Conservation (phyloP, 2,113 vertebrate species). For the Otis tarda region DNA sequence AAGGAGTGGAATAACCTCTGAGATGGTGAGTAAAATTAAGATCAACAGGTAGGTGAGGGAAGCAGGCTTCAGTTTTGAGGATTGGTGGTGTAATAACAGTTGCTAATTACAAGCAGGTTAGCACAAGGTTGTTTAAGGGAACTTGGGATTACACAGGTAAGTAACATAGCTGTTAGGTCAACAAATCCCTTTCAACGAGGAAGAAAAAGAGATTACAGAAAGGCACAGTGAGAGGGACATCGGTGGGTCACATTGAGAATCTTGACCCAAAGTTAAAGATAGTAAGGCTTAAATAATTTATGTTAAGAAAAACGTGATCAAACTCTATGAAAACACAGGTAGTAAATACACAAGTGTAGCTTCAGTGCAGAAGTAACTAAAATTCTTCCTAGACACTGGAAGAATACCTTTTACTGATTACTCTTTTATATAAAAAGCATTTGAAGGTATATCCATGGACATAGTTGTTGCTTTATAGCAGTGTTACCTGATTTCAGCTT, state of each 20-base stretch:
- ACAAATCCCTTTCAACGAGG: background rate
- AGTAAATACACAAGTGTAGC: background rate
- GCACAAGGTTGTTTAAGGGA: background rate
- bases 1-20: background rate
- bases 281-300: background rate
- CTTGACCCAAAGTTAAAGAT: background rate
- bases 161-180: background rate
- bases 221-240: background rate
- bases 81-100: background rate
- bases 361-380: background rate
- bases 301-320: background rate
- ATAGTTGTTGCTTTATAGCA: background rate
- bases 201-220: background rate
- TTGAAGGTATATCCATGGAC: background rate
- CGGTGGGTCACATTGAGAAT: background rate
- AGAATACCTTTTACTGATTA: fast-evolving
- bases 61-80: background rate
- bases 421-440: background rate
- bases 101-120: background rate
- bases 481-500: background rate
- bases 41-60: background rate
- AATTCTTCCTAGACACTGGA: background rate
- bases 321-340: background rate
- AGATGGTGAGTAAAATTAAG: background rate
- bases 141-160: background rate